These are phyloP conservation scores for Cavia aperea DNA, from an alignment of 2,113 vertebrate genomes.

Conservation along the genomic window DNA sequence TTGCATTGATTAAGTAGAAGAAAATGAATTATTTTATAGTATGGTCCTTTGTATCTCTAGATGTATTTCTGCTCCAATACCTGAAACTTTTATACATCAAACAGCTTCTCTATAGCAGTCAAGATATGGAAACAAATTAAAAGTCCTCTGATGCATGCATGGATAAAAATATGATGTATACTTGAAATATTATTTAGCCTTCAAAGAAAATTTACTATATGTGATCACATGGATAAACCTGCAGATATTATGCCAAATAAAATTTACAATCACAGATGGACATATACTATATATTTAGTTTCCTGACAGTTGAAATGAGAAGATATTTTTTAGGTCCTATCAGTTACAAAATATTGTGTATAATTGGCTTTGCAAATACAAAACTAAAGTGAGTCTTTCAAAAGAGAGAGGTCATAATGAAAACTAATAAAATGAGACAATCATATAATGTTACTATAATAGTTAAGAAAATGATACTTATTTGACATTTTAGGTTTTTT, in stretches of 20 bases:
- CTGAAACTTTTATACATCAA: background rate
- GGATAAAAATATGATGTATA: background rate
- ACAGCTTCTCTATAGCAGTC: background rate
- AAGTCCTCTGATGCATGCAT: background rate
- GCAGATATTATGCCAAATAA: background rate
- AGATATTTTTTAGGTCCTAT: background rate
- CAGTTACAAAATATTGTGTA: background rate
- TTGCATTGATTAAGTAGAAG: background rate
- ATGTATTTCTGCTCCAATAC: background rate
- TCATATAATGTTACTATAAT: background rate
- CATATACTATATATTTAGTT: background rate
- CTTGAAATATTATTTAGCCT: background rate
- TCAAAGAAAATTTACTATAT: background rate
- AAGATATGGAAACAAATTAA: background rate
- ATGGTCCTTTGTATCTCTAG: background rate
- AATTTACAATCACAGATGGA: background rate
- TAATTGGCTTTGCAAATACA: background rate
- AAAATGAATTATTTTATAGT: background rate
- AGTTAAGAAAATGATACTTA: background rate
- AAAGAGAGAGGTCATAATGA: background rate
- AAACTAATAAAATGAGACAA: background rate
- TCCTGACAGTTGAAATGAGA: background rate
- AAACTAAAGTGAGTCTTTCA: background rate
- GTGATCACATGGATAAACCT: background rate
- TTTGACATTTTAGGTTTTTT: background rate